Percentiles rank a stretch among this genome's conserved stretches.
Evolutionary conservation across 2,113 vertebrate species (phyloP).

Genomic region (Columba livia): DNA sequence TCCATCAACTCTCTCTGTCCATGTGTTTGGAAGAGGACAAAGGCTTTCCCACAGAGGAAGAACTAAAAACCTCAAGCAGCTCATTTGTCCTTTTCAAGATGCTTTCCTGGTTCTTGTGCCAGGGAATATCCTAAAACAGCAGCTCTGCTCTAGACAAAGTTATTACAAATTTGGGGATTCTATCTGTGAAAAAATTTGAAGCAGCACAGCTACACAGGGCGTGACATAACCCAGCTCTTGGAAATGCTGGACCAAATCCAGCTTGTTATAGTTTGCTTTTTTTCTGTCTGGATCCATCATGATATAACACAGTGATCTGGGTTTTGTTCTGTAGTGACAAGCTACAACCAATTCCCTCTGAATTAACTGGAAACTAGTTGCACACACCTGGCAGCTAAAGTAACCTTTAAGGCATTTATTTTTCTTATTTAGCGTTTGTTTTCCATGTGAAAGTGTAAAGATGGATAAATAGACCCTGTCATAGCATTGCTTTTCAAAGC

Average conservation of each 20-base stretch:
- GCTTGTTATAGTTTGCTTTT: not conserved
- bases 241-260: not conserved
- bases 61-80: not conserved
- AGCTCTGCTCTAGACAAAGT: not conserved
- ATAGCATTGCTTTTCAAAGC: not conserved
- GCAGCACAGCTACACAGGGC: not conserved
- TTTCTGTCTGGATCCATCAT: not conserved
- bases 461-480: not conserved
- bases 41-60: not conserved
- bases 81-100: not conserved
- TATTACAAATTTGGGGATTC: not conserved
- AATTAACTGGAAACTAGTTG: not conserved
- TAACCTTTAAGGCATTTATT: not conserved
- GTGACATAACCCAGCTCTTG: not conserved
- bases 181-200: not conserved
- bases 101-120: not conserved
- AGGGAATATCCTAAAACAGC: not conserved
- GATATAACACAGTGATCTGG: fast-evolving
- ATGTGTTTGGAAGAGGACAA: not conserved
- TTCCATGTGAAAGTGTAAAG: not conserved
- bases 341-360: not conserved
- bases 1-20: not conserved
- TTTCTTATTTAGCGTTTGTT: not conserved
- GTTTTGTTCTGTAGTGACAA: not conserved
- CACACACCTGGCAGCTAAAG: not conserved